Evolutionary conservation across 1,140 invertebrate genomes (phyloP).

Genomic region (Reticulitermes speratus): DNA sequence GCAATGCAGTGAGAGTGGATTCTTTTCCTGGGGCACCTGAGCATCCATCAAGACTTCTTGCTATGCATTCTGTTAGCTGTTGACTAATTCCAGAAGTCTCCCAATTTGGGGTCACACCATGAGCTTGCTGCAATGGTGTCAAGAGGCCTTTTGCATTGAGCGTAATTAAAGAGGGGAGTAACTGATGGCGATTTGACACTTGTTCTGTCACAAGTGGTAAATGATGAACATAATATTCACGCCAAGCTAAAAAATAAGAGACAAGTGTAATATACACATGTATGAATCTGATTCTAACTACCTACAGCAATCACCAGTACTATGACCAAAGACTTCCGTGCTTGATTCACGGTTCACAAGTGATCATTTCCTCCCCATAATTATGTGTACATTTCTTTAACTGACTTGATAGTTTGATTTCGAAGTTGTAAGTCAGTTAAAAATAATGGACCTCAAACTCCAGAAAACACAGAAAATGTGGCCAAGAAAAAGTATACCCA

Average conservation of each 20-base stretch:
- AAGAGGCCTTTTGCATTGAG: slow-evolving; percentile 43
- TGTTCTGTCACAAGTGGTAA: slow-evolving; percentile 54
- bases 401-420: too few species aligned
- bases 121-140: neutral
- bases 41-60: neutral
- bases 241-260: slow-evolving; percentile 46
- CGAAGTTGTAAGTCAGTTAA: too few species aligned
- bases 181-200: slow-evolving; percentile 43
- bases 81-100: neutral
- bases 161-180: slow-evolving; percentile 54
- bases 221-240: slow-evolving; percentile 52
- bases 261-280: neutral
- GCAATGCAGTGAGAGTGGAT: neutral
- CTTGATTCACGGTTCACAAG: too few species aligned
- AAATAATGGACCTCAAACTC: too few species aligned
- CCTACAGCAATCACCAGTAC: neutral
- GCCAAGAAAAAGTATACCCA: too few species aligned
- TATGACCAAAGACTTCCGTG: too few species aligned
- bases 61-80: neutral
- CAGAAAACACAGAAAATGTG: too few species aligned
- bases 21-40: neutral
- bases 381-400: too few species aligned
- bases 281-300: neutral
- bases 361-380: too few species aligned
- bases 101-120: neutral